phyloP scores from a whole-genome alignment of 2,113 vertebrate genomes.

The Xiphophorus hellerii region DNA sequence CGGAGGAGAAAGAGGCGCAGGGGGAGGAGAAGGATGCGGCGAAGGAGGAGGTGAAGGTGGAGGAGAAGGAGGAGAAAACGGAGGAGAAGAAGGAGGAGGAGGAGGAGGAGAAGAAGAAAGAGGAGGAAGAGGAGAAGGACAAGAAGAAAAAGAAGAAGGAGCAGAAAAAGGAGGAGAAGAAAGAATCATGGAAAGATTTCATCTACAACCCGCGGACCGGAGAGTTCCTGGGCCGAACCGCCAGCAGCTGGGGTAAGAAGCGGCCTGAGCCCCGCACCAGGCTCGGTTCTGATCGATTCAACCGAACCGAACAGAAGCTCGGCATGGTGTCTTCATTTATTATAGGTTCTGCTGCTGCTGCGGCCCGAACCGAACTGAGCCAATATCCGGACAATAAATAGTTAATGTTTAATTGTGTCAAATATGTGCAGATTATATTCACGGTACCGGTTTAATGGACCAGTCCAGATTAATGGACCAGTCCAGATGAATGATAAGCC shows the following conservation, averaged over 20 bases:
- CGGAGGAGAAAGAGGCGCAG: neutral
- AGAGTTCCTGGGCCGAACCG: conserved; percentile 88
- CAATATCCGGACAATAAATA: neutral
- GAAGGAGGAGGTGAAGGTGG: neutral
- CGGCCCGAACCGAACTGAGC: neutral
- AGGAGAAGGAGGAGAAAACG: conserved; percentile 75
- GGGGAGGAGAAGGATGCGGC: neutral
- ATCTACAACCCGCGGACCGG: conserved; percentile 87
- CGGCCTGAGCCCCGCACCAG: neutral
- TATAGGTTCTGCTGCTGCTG: neutral
- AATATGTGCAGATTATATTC: neutral
- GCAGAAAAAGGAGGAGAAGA: neutral
- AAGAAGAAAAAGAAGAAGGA: neutral
- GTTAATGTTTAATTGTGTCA: neutral
- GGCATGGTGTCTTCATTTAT: neutral
- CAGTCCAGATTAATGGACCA: neutral
- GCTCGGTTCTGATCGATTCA: neutral
- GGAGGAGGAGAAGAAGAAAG: conserved; percentile 69
- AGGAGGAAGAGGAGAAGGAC: conserved; percentile 64
- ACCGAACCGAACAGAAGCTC: neutral
- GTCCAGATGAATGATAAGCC: neutral
- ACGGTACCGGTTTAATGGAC: neutral
- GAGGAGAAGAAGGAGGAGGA: neutral
- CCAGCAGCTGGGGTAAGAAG: conserved; percentile 72
- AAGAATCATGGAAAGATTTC: conserved; percentile 84